These are phyloP conservation scores for Yponomeuta malinellus DNA, from an alignment of 2,888 invertebrate species.

Conservation along the genomic window DNA sequence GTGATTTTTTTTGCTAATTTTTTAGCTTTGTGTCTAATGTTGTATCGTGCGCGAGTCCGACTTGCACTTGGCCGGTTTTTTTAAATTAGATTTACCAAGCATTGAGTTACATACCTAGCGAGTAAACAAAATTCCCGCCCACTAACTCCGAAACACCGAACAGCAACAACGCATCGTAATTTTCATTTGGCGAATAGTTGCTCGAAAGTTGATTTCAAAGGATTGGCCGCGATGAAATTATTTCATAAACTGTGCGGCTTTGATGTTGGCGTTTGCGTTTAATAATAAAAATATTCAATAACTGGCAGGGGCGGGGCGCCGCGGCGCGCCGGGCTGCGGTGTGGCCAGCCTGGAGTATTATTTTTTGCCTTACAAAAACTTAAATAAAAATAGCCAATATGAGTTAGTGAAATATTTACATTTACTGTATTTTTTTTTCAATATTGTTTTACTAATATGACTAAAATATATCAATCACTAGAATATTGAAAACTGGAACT, in stretches of 20 bases:
- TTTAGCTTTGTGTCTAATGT: too few species aligned
- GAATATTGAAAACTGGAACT: too few species aligned
- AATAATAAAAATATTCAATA: slow-evolving; percentile 57
- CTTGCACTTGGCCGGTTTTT: too few species aligned
- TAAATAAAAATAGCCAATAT: too few species aligned
- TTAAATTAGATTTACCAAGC: neutral
- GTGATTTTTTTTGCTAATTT: too few species aligned
- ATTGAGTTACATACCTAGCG: neutral
- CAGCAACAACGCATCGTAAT: neutral
- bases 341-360: slow-evolving; percentile 27
- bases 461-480: too few species aligned
- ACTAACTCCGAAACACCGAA: neutral
- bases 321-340: slow-evolving; percentile 33
- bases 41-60: too few species aligned
- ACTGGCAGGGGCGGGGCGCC: slow-evolving; percentile 25
- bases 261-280: slow-evolving; percentile 38
- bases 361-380: too few species aligned
- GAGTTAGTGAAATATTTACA: too few species aligned
- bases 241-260: slow-evolving; percentile 41
- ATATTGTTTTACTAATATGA: too few species aligned
- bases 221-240: slow-evolving; percentile 33
- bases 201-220: slow-evolving; percentile 24
- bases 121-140: neutral
- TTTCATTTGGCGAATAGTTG: slow-evolving; percentile 15
- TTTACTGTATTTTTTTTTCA: too few species aligned